A percentile compares a stretch with the other conserved stretches of the same genome.
Evolutionary conservation across 37 sponge, comb jelly and placozoan genomes (phyloP).

Genomic region (Ianthella basta): DNA sequence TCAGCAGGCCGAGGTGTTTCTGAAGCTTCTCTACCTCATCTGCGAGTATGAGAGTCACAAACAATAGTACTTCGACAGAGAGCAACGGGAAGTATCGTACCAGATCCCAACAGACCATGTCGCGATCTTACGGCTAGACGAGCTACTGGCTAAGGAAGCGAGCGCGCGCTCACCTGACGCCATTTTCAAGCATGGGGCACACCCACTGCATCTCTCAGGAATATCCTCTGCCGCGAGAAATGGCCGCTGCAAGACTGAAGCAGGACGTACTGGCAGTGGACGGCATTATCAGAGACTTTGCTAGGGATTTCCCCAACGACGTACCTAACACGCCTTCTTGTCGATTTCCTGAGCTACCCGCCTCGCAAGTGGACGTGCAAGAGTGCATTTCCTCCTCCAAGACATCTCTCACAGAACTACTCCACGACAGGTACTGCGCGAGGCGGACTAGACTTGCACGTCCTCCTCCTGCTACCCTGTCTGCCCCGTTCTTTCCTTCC

Average conservation of each 20-base stretch:
- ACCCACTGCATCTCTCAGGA: too few relatives aligned
- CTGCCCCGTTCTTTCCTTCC: not conserved
- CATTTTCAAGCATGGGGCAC: too few relatives aligned
- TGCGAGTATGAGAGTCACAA: not conserved
- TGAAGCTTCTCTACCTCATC: constrained; percentile 83
- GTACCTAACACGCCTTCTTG: constrained; percentile 52
- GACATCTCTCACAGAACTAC: not conserved
- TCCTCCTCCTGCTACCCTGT: not conserved
- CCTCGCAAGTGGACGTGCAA: constrained; percentile 36
- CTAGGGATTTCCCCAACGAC: too few relatives aligned
- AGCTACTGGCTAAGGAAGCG: too few relatives aligned
- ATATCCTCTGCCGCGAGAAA: too few relatives aligned
- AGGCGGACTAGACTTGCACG: too few relatives aligned
- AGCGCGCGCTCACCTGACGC: too few relatives aligned
- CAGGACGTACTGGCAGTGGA: constrained; percentile 14
- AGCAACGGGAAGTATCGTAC: not conserved
- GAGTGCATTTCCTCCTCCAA: not conserved
- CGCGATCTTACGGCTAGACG: too few relatives aligned
- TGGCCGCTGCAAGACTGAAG: not conserved
- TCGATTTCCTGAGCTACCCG: constrained; percentile 59
- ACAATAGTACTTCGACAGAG: not conserved
- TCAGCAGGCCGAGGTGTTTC: constrained; percentile 86
- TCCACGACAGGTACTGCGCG: constrained; percentile 12
- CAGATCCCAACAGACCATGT: not conserved
- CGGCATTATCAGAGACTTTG: not conserved